Evolutionary conservation across 1,140 invertebrate species (phyloP), one percentile per base, ranked within the genome.

Genomic region (Ganaspis sp.): DNA sequence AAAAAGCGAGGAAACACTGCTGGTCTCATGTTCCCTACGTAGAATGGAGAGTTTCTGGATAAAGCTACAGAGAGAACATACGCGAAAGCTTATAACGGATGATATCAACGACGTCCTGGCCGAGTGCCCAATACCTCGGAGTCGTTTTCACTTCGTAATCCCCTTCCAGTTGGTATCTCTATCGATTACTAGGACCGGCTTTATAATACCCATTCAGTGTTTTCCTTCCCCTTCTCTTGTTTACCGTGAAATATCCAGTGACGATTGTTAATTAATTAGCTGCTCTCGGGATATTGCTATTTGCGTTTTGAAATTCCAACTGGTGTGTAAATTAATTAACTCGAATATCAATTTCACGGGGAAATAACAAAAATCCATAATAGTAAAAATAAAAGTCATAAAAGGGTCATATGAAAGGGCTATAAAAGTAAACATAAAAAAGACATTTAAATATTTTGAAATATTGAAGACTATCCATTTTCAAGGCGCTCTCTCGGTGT

Each of bases 81-180:
- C 70, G 74, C 53, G 75, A 58, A 75, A 82, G 74, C 73, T 78
- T 82, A 81, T 78, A 82, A 12, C 34, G 69, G 9, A 73, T 73
- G 77, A 83, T 83, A 79, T 79, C 78, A 53, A 45, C 69, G 73
- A 40, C 70, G 45, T 83, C 71, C 75, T 78, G 83, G 81, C 80
- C 69, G 75, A 73, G 37, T 82, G 82, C 75, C 72, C 82, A 64
- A 72, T 78, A 77, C 40, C 54, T 77, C 34, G n/a, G 69, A 81
- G 70, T 84, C 78, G 81, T 80, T 83, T 85, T 82, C 75, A 81
- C 81, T 79, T 82, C 75, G 71, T 75, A 73, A 78, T 80, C 75
- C 78, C 40, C 74, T 79, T 74, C 64, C 72, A 72, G 76, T 71
- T 78, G 75, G 81, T 80, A 82, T 78, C 53, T 77, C 75, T 77